Evolutionary conservation across 2,113 vertebrate species (phyloP).

Genomic region (Pionites leucogaster): DNA sequence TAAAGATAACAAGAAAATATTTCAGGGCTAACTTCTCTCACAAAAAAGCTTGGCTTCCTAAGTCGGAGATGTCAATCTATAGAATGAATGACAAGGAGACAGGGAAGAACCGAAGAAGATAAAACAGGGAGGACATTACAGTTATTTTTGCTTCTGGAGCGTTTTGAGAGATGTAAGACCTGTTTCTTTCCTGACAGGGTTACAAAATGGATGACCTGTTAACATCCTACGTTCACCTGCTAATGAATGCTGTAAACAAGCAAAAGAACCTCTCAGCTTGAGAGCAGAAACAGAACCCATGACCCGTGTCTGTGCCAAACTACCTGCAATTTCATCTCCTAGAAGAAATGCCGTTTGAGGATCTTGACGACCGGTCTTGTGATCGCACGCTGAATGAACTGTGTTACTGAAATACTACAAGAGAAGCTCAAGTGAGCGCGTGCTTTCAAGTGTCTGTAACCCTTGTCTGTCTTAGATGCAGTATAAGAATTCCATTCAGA

Average conservation of each 20-base stretch:
- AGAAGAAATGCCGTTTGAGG: background rate
- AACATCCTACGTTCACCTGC: constrained; percentile 88
- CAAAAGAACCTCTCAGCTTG: constrained; percentile 61
- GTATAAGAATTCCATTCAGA: background rate
- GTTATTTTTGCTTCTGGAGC: background rate
- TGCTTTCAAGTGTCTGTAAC: background rate
- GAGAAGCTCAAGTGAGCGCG: background rate
- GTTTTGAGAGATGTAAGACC: background rate
- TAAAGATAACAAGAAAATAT: background rate
- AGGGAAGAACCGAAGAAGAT: background rate
- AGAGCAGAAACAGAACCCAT: background rate
- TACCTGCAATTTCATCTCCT: background rate
- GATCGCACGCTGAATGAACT: background rate
- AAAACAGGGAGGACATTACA: background rate
- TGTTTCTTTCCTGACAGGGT: constrained; percentile 78
- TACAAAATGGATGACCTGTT: constrained; percentile 99
- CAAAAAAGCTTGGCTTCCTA: background rate
- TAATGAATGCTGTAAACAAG: constrained; percentile 74
- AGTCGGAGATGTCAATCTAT: background rate
- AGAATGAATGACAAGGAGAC: background rate
- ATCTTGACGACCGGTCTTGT: background rate
- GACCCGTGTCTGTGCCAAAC: background rate
- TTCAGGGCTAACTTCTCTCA: background rate
- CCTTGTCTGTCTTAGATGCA: background rate
- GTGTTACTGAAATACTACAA: background rate